A percentile compares a stretch with the other conserved stretches of the same genome.
Evolutionary conservation across 2,797 vertebrate species (phyloP).

Genomic region (Kryptolebias ocellatus): DNA sequence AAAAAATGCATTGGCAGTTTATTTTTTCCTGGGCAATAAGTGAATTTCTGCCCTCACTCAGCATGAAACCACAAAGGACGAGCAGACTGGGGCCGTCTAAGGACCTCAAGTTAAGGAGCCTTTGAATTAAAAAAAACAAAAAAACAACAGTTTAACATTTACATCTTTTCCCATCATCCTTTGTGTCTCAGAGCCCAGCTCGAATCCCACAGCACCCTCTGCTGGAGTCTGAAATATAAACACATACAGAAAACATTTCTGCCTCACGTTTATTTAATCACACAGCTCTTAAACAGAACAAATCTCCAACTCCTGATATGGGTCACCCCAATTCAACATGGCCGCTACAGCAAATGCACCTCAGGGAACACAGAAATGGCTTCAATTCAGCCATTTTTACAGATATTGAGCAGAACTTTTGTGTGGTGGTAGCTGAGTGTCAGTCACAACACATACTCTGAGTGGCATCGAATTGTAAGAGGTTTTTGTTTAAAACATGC

Average conservation of each 20-base stretch:
- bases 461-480: too few species aligned
- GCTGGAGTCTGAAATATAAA: conserved; percentile 40
- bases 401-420: too few species aligned
- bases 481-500: too few species aligned
- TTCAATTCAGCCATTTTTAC: too few species aligned
- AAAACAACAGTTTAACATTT: background rate
- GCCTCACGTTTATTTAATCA: conserved; percentile 20
- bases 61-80: conserved; percentile 9
- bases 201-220: conserved; percentile 68
- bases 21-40: conserved; percentile 15
- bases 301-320: conserved; percentile 34
- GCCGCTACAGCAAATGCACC: too few species aligned
- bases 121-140: background rate
- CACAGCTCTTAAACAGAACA: conserved; percentile 25
- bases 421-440: too few species aligned
- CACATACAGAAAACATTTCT: background rate
- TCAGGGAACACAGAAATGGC: too few species aligned
- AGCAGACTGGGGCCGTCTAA: conserved; percentile 6
- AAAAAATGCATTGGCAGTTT: conserved; percentile 44
- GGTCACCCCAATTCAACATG: conserved; percentile 12
- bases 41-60: conserved; percentile 27
- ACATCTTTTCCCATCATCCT: background rate
- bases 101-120: background rate
- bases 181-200: conserved; percentile 17
- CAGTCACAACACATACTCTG: too few species aligned